phyloP scores from a whole-genome alignment of 2,113 vertebrate species.

The Callocephalon fimbriatum region DNA sequence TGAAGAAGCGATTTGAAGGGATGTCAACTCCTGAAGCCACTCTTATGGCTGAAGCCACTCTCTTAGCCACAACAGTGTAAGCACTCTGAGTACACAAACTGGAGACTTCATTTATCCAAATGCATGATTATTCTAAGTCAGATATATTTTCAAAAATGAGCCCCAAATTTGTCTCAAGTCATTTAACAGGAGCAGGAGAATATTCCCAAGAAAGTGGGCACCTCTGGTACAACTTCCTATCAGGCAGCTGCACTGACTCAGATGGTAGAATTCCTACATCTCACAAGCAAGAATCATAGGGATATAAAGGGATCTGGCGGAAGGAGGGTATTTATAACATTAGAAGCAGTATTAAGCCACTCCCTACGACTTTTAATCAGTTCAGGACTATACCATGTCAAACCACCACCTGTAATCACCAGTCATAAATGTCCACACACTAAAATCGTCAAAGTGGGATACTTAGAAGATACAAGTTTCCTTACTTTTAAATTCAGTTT shows the following conservation, averaged over 20 bases:
- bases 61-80: not conserved
- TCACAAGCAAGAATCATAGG: not conserved
- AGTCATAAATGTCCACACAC: conserved; percentile 42
- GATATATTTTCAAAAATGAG: not conserved
- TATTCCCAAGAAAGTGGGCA: not conserved
- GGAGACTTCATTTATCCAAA: not conserved
- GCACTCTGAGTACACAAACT: not conserved
- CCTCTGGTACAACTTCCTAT: not conserved
- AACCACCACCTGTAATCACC: not conserved
- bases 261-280: not conserved
- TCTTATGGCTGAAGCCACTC: not conserved
- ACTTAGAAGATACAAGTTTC: not conserved
- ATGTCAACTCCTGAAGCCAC: not conserved
- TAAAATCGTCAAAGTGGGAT: conserved; percentile 74
- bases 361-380: not conserved
- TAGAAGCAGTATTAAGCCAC: not conserved
- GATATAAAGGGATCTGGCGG: not conserved
- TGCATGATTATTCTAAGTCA: not conserved
- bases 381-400: not conserved
- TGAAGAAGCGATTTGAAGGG: not conserved
- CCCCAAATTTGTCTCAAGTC: not conserved
- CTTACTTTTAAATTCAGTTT: conserved; percentile 65
- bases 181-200: not conserved
- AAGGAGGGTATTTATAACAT: not conserved
- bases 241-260: not conserved